A percentile compares a stretch with the other conserved stretches of the same genome.
These are phyloP conservation scores for Chrysolina haemoptera DNA, from an alignment of 2,888 invertebrate species.

Conservation along the genomic window DNA sequence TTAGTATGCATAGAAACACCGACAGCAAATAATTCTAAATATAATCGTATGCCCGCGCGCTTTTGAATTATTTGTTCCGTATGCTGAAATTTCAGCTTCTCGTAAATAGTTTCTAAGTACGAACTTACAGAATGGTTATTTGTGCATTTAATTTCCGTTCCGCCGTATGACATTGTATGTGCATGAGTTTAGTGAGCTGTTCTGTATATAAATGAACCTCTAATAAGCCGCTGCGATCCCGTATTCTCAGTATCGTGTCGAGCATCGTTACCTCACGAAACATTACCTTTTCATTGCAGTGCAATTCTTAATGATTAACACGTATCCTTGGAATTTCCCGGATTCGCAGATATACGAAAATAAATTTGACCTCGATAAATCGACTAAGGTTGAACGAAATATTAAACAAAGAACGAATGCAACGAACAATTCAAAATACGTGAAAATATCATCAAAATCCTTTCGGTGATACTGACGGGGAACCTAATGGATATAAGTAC, in stretches of 20 bases:
- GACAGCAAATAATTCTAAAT: conserved; percentile 56
- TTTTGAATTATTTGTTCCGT: conserved; percentile 60
- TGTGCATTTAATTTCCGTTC: conserved; percentile 62
- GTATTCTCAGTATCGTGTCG: conserved; percentile 5
- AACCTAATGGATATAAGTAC: no score
- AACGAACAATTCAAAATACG: no score
- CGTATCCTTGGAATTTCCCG: conserved; percentile 3
- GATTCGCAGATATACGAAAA: conserved; percentile 6
- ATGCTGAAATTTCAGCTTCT: conserved; percentile 56
- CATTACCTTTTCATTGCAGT: neutral
- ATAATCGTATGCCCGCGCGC: conserved; percentile 52
- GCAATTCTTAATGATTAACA: conserved; percentile 3
- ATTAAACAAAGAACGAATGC: neutral
- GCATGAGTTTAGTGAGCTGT: conserved; percentile 55
- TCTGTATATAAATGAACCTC: conserved; percentile 62
- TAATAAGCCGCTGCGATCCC: conserved; percentile 17
- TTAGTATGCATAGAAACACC: conserved; percentile 55
- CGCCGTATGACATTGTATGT: conserved; percentile 57
- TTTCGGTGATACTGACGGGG: no score
- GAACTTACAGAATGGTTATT: conserved; percentile 57
- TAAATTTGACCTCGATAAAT: conserved; percentile 3
- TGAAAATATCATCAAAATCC: no score
- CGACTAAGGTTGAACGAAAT: neutral
- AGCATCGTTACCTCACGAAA: neutral
- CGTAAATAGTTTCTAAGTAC: conserved; percentile 59